These are phyloP conservation scores for Syngnathus typhle DNA, from an alignment of 2,113 vertebrate species.

Conservation along the genomic window DNA sequence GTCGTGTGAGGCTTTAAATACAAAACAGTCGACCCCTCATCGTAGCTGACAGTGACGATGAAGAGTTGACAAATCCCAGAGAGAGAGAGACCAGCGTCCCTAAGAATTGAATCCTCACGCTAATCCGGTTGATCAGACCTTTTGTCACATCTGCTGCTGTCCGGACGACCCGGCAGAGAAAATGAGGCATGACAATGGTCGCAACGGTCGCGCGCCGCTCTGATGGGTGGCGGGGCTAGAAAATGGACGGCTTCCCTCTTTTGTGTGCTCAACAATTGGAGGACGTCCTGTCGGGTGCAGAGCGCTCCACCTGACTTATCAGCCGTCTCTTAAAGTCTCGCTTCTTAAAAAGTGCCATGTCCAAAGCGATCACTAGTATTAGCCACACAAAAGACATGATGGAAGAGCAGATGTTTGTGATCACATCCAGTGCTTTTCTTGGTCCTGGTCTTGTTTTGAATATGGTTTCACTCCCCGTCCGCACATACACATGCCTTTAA, in stretches of 20 bases:
- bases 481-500: no score
- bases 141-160: background rate
- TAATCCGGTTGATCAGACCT: background rate
- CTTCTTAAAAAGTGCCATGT: background rate
- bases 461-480: no score
- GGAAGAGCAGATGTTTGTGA: no score
- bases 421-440: no score
- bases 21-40: background rate
- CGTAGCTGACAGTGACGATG: background rate
- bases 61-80: conserved; percentile 26
- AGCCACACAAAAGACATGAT: no score
- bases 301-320: background rate
- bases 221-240: background rate
- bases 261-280: background rate
- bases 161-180: no score
- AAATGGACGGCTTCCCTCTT: background rate
- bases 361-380: no score
- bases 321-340: background rate
- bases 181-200: no score
- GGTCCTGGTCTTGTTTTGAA: no score
- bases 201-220: no score
- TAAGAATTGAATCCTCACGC: background rate
- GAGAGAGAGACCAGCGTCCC: background rate
- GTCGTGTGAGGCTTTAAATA: conserved; percentile 27
- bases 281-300: background rate